Conservation (phyloP, 1,140 invertebrate genomes). For the Cephus cinctus region DNA sequence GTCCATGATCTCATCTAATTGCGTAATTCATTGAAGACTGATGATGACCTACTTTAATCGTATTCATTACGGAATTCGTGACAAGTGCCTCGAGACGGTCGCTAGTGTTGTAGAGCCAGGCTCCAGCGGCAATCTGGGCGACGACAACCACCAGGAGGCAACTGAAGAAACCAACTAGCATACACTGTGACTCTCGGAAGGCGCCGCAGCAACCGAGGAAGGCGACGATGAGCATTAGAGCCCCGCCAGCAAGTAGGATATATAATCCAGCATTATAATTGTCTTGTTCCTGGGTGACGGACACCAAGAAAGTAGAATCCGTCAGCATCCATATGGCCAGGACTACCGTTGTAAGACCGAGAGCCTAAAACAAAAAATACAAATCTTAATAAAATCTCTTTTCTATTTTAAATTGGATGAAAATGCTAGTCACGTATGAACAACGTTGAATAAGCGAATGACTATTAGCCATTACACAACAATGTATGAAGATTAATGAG, state of each 20-base stretch:
- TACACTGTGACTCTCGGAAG: conserved; percentile 80
- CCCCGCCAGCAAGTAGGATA: conserved; percentile 75
- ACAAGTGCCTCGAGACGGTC: conserved; percentile 67
- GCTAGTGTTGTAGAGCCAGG: conserved; percentile 71
- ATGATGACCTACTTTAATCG: conserved; percentile 55
- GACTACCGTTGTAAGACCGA: conserved; percentile 67
- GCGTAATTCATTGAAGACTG: not conserved
- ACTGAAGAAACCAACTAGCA: conserved; percentile 79
- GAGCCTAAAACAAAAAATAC: conserved; percentile 62
- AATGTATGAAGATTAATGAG: too few species aligned
- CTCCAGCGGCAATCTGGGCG: conserved; percentile 72
- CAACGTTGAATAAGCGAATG: too few species aligned
- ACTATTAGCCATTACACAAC: too few species aligned
- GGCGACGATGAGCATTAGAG: conserved; percentile 79
- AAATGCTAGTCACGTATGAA: not conserved
- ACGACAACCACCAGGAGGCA: conserved; percentile 74
- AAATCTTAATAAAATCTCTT: conserved; percentile 4
- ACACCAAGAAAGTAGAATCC: conserved; percentile 72
- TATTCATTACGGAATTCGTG: conserved; percentile 61
- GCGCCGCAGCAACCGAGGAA: conserved; percentile 92
- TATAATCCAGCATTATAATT: conserved; percentile 73
- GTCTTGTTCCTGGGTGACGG: conserved; percentile 66
- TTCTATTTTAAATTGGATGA: not conserved
- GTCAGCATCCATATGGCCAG: conserved; percentile 76
- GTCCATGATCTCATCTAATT: too few species aligned